Base-by-base conservation (phyloP, 2,888 invertebrate genomes). In the Catocala sponsa region DNA sequence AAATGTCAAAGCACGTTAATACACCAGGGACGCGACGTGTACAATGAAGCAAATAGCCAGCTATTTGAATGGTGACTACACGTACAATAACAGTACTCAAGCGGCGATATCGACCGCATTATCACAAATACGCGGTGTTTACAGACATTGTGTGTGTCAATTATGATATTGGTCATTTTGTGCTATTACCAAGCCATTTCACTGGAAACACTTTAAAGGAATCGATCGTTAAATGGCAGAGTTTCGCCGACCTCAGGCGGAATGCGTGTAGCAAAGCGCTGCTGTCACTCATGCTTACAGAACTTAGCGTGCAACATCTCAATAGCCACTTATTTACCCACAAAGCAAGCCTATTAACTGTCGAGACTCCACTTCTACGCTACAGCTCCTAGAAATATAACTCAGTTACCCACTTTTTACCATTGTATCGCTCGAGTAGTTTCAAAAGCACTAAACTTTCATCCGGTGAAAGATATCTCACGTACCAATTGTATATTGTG, bases 231-330 rank as follows among this genome's bases (percentile, higher is more conserved):
- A 76, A 77, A 77, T 79, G 70, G 70, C 70, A 80, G 81, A 86
- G 83, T 83, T 85, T 79, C 70, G 74, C 70, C 62, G 66, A 82
- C 88, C 85, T 63, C 78, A 59, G 87, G 86, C 87, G 33, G 59
- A 65, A 65, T 72, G 70, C 80, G 70, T 79, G 59, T 73, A 69
- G 69, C 71, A 71, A 65, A 78, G 74, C 72, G 76, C 72, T 75
- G 76, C 73, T 85, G 87, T 87, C 88, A 88, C 83, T 89, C 89
- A 84, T 81, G 82, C 79, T 87, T 83, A 86, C 78, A 80, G 79
- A 76, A 83, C 80, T 81, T 78, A 78, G 77, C 80, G 76, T 84
- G 83, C 80, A 78, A 85, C 82, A 79, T 74, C 80, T 82, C 81
- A 81, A 82, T 81, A 80, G 78, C 80, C 77, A 73, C 80, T 84